Evolutionary conservation across 2,888 invertebrate genomes (phyloP).

Genomic region (Leptopterna dolabrata): DNA sequence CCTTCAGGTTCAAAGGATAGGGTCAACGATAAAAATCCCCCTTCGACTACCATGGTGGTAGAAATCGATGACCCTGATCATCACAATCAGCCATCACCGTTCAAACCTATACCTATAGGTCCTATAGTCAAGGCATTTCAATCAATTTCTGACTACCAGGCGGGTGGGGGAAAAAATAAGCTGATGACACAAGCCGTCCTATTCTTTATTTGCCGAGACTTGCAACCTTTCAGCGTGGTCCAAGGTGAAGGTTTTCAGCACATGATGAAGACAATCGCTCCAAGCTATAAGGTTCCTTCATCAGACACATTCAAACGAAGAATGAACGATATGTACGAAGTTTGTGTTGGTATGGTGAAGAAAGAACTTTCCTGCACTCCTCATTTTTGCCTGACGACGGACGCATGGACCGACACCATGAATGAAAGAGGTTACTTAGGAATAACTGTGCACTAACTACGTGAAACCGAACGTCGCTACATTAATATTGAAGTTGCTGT

Average conservation of each 20-base stretch:
- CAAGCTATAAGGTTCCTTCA: constrained; percentile 12
- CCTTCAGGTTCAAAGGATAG: background rate
- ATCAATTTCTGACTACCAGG: background rate
- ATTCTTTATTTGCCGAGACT: constrained; percentile 26
- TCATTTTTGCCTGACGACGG: constrained; percentile 26
- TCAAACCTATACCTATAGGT: background rate
- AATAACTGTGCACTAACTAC: constrained; percentile 32
- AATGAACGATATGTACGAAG: constrained; percentile 12
- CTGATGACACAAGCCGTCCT: constrained; percentile 4
- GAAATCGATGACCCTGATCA: background rate
- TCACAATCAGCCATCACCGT: background rate
- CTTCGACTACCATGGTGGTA: background rate
- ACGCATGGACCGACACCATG: constrained; percentile 34
- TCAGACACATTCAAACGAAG: constrained; percentile 13
- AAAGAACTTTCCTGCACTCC: background rate
- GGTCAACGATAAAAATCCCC: background rate
- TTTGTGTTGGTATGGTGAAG: background rate
- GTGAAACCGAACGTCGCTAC: background rate
- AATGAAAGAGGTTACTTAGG: constrained; percentile 33
- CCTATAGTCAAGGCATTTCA: background rate
- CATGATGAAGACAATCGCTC: constrained; percentile 21
- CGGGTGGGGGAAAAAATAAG: constrained; percentile 11
- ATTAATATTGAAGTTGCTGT: background rate
- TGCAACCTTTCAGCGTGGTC: constrained; percentile 21
- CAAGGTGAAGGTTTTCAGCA: constrained; percentile 6